These are phyloP conservation scores for Tyria jacobaeae DNA, from an alignment of 2,888 invertebrate species.

Conservation along the genomic window DNA sequence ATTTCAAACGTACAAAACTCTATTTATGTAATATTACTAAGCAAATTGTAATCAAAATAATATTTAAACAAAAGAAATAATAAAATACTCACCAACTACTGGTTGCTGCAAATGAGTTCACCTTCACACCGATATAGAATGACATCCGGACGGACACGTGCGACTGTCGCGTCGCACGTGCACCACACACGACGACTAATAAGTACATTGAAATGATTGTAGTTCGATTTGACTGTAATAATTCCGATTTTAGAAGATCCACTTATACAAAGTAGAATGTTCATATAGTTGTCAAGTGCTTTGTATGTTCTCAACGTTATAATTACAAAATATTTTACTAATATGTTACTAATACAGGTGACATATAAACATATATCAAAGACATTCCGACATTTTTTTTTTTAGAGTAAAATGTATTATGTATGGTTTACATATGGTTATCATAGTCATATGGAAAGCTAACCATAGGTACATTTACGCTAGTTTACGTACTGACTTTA, in stretches of 20 bases:
- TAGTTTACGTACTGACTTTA: neutral
- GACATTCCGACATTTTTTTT: too few relatives aligned
- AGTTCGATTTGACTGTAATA: slow-evolving; percentile 15
- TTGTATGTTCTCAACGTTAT: slow-evolving; percentile 27
- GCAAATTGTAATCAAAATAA: neutral
- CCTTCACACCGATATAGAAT: slow-evolving; percentile 55
- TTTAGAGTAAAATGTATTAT: too few relatives aligned
- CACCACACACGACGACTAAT: slow-evolving; percentile 75
- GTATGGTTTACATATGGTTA: too few relatives aligned
- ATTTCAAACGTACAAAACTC: too few relatives aligned
- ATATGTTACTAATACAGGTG: neutral
- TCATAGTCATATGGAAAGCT: too few relatives aligned
- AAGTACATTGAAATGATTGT: slow-evolving; percentile 72
- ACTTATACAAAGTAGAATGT: slow-evolving; percentile 65
- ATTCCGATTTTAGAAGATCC: slow-evolving; percentile 57
- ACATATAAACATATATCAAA: too few relatives aligned
- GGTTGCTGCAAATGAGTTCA: slow-evolving; percentile 46
- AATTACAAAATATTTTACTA: neutral
- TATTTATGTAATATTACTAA: neutral
- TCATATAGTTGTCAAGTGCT: slow-evolving; percentile 54
- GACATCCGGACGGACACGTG: slow-evolving; percentile 63
- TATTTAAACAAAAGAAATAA: neutral
- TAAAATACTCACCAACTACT: slow-evolving; percentile 30
- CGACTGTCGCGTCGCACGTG: slow-evolving; percentile 64
- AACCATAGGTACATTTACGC: neutral